A percentile compares a stretch with the other conserved stretches of the same genome.
Conservation (phyloP, 2,113 vertebrate species). For the Hassar affinis region DNA sequence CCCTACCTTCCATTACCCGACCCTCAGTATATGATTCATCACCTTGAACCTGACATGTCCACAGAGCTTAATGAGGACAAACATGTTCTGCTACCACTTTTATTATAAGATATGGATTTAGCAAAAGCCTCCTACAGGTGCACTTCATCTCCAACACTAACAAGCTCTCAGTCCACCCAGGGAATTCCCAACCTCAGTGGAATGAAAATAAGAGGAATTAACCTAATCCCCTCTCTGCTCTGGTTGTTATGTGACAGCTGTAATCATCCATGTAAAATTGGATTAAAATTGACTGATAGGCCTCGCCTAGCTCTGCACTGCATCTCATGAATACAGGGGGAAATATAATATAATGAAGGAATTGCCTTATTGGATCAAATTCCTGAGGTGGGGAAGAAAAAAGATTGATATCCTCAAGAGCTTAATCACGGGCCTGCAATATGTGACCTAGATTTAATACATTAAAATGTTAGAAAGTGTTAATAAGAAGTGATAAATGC, state of each 20-base stretch:
- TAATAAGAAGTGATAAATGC: conserved; percentile 23
- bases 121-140: neutral
- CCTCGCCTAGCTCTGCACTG: neutral
- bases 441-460: conserved; percentile 4
- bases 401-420: conserved; percentile 22
- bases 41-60: neutral
- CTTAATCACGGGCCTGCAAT: conserved; percentile 10
- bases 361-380: conserved; percentile 20
- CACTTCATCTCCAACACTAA: conserved; percentile 11
- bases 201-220: conserved; percentile 24
- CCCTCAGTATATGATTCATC: neutral
- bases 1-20: neutral
- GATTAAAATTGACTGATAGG: conserved; percentile 26
- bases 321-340: neutral
- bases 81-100: neutral
- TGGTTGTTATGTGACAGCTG: conserved; percentile 17
- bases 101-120: neutral
- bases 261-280: conserved; percentile 19
- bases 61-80: conserved; percentile 5
- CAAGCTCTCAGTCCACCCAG: neutral
- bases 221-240: conserved; percentile 22
- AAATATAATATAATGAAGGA: neutral
- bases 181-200: conserved; percentile 14
- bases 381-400: neutral
- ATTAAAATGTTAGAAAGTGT: conserved; percentile 6